A percentile compares a stretch with the other conserved stretches of the same genome.
These are phyloP conservation scores for Otocyon megalotis DNA, from an alignment of 2,113 vertebrate species.

Conservation along the genomic window DNA sequence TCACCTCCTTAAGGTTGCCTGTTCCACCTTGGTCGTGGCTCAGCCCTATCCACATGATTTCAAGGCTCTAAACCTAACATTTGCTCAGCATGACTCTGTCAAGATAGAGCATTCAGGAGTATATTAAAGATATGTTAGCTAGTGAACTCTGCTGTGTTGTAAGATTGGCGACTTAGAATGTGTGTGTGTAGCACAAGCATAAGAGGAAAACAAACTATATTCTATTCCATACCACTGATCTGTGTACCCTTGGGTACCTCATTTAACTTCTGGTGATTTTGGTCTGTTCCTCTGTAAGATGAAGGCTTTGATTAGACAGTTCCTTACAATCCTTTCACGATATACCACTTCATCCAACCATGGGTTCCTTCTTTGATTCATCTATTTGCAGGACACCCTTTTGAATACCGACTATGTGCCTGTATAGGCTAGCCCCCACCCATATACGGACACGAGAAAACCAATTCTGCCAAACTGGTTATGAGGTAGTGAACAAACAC, in stretches of 20 bases:
- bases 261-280: not conserved
- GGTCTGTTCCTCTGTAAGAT: not conserved
- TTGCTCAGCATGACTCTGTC: not conserved
- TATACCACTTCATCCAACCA: not conserved
- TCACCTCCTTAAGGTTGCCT: not conserved
- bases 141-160: not conserved
- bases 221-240: not conserved
- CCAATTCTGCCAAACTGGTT: not conserved
- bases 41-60: too few species aligned
- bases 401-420: not conserved
- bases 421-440: not conserved
- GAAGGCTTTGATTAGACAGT: not conserved
- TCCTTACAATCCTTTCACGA: not conserved
- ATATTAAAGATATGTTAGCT: not conserved
- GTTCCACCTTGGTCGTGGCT: fast-evolving
- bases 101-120: too few species aligned
- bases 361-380: not conserved
- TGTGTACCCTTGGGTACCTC: not conserved
- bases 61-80: not conserved
- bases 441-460: not conserved
- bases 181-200: not conserved
- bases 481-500: not conserved
- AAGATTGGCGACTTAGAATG: not conserved
- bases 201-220: not conserved
- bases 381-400: not conserved